Base-by-base conservation (phyloP, 1,140 invertebrate species). In the Nasonia vitripennis region DNA sequence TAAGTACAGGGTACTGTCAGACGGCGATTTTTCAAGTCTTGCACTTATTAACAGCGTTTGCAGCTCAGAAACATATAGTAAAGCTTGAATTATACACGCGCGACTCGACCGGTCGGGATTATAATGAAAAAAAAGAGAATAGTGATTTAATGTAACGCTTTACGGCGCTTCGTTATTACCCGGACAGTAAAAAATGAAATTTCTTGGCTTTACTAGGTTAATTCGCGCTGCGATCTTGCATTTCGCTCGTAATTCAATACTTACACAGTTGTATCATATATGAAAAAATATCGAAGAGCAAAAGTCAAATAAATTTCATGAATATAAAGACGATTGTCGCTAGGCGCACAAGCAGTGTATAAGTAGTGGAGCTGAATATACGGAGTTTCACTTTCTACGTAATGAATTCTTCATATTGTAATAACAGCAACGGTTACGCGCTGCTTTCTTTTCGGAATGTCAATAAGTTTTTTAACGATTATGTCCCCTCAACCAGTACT, bases 341-440 rank as follows among this genome's bases (percentile, higher is more conserved):
- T 5, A 45, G 9, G n/a, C 27, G 27, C 27, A 7, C 7, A 71
- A 20, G 0, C 17, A 12, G 31, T 2, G 10, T 3, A 27, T 27
- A 27, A 27, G 27, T 27, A 34, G 23, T 2, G 20, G 10, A 71
- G 12, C 27, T 12, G 27, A 27, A 31, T 12, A 71, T 45, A 45
- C 31, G 68, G 2, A 34, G 68, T 71, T 71, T 71, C 68, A 71
- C 68, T 71, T 71, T 71, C 68, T 31, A 31, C 68, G 68, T 34
- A 31, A 34, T 27, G 68, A 71, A 31, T 71, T 31, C 68, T 71
- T 71, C 20, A 62, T 62, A 62, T 62, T 62, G 12, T 17, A 51
- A 14, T 51, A 51, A 27, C 20, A 27, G 20, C 67, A 2, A 68
- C 67, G 67, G 67, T 68, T n/a, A n/a, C 20, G 67, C n/a, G 20